Evolutionary conservation across 2,888 invertebrate genomes (phyloP).

Genomic region (Nephrotoma flavescens): DNA sequence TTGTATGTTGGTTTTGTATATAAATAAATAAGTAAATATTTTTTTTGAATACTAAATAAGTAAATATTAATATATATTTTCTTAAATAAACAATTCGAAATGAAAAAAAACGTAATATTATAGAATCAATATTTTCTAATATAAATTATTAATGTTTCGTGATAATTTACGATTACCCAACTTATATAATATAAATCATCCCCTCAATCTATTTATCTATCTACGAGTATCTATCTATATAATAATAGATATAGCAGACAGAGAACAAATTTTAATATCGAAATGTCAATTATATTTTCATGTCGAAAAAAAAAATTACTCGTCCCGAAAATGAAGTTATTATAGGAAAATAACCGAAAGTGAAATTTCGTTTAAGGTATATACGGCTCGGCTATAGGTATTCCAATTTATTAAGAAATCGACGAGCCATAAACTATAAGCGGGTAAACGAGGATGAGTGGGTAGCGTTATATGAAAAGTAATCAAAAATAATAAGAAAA

Average conservation of each 20-base stretch:
- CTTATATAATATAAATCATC: not conserved
- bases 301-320: not conserved
- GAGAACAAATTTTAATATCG: not conserved
- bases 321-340: not conserved
- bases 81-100: too few species aligned
- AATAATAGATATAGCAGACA: not conserved
- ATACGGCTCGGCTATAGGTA: not conserved
- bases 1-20: not conserved
- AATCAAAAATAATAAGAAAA: not conserved
- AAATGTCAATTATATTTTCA: not conserved
- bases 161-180: not conserved
- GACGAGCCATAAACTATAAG: not conserved
- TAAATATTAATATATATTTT: too few species aligned
- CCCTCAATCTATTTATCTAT: not conserved
- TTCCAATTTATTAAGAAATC: not conserved
- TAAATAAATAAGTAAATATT: not conserved
- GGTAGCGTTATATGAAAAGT: not conserved
- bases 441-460: not conserved
- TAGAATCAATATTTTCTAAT: not conserved
- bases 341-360: not conserved
- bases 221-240: not conserved
- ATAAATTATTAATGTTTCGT: not conserved
- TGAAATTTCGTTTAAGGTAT: not conserved
- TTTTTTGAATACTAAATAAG: not conserved
- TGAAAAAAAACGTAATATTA: too few species aligned